Percentiles rank a stretch among this genome's conserved stretches.
Evolutionary conservation across 2,113 vertebrate genomes (phyloP).

Genomic region (Paralichthys olivaceus): DNA sequence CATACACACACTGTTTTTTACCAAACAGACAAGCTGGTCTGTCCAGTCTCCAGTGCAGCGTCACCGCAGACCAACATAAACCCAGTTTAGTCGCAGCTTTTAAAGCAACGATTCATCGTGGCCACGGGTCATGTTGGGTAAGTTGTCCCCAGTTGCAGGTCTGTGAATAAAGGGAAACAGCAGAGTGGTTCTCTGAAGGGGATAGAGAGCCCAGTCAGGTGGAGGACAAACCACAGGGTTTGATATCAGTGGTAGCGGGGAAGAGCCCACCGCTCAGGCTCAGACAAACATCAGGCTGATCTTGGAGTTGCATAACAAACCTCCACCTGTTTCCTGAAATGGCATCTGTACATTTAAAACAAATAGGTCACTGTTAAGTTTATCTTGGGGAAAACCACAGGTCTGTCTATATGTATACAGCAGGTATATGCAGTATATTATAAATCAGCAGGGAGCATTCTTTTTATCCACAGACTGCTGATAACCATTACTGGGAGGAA

Average conservation of each 20-base stretch:
- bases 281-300: constrained; percentile 52
- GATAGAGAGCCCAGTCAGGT: constrained; percentile 64
- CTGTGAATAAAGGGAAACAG: constrained; percentile 53
- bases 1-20: constrained; percentile 34
- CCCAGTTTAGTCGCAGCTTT: constrained; percentile 49
- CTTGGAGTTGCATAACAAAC: constrained; percentile 48
- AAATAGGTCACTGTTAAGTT: constrained; percentile 18
- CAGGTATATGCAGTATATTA: not conserved
- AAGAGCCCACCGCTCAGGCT: constrained; percentile 35
- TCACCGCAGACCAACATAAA: constrained; percentile 42
- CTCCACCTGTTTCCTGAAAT: constrained; percentile 57
- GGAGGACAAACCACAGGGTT: constrained; percentile 25
- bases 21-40: constrained; percentile 33
- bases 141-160: constrained; percentile 26
- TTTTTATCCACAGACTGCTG: constrained; percentile 6
- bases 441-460: not conserved
- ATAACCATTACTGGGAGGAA: not conserved
- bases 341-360: constrained; percentile 43
- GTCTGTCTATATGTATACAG: constrained; percentile 3
- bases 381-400: constrained; percentile 8
- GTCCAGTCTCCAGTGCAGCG: constrained; percentile 13
- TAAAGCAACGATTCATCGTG: constrained; percentile 54
- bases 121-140: constrained; percentile 8
- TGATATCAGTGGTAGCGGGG: constrained; percentile 47
- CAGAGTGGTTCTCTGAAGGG: constrained; percentile 50